Percentiles rank a stretch among this genome's conserved stretches.
Conservation (phyloP, 2,797 vertebrate species). For the Oreochromis grahami region DNA sequence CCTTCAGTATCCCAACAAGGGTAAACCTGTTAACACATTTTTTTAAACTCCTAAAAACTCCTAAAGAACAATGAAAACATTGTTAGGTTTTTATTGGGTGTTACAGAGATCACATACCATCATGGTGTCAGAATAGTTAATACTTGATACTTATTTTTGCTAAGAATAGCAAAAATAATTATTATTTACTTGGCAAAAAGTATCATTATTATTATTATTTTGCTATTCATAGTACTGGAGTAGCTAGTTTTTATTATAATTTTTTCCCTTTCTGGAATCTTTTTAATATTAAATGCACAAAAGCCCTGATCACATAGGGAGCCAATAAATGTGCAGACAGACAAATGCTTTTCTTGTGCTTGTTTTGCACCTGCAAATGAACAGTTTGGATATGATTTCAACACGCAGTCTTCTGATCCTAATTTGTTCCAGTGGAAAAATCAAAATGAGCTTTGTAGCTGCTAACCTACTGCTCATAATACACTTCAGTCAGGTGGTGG, state of each 20-base stretch:
- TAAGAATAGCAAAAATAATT: no score
- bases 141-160: no score
- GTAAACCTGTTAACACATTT: fast-evolving
- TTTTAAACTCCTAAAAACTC: no score
- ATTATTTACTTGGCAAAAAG: no score
- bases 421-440: neutral
- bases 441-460: neutral
- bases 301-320: neutral
- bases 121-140: no score
- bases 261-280: fast-evolving
- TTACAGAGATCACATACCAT: no score
- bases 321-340: neutral
- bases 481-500: conserved; percentile 24
- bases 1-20: fast-evolving
- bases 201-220: neutral
- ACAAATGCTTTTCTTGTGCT: neutral
- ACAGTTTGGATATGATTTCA: fast-evolving
- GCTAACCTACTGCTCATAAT: neutral
- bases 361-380: neutral
- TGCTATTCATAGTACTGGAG: neutral
- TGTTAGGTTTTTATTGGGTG: no score
- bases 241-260: neutral
- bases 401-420: neutral
- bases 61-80: no score
- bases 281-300: neutral